phyloP scores from a whole-genome alignment of 2,797 vertebrate species.

The Apodemus agrarius region DNA sequence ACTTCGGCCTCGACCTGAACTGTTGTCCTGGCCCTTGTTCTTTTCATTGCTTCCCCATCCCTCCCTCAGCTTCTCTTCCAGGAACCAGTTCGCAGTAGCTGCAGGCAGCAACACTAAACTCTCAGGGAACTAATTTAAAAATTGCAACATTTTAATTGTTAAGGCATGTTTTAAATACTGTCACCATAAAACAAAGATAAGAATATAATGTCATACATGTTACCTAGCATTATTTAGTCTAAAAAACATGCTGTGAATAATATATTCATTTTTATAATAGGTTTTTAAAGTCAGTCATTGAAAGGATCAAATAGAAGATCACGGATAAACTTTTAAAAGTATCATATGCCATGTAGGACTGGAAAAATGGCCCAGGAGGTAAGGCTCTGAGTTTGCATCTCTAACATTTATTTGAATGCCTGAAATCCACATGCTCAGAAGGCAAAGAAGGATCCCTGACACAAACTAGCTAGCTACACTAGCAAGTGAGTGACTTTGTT shows the following conservation, averaged over 20 bases:
- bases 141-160: not conserved
- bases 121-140: not conserved
- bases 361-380: not conserved
- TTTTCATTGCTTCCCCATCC: too few relatives aligned
- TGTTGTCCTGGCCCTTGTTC: too few relatives aligned
- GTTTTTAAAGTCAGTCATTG: not conserved
- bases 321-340: not conserved
- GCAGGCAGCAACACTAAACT: not conserved
- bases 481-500: not conserved
- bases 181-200: not conserved
- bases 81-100: too few relatives aligned
- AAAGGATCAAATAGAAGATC: not conserved
- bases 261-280: not conserved
- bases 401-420: not conserved
- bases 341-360: not conserved
- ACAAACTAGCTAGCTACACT: not conserved
- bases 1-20: too few relatives aligned
- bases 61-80: too few relatives aligned
- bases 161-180: not conserved
- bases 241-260: not conserved
- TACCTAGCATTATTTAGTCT: not conserved
- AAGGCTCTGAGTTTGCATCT: not conserved
- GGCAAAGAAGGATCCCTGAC: not conserved
- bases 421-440: not conserved
- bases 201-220: not conserved